Evolutionary conservation across 2,888 invertebrate genomes (phyloP), one percentile per base, ranked within the genome.

Genomic region (Drosophila tanythrix): DNA sequence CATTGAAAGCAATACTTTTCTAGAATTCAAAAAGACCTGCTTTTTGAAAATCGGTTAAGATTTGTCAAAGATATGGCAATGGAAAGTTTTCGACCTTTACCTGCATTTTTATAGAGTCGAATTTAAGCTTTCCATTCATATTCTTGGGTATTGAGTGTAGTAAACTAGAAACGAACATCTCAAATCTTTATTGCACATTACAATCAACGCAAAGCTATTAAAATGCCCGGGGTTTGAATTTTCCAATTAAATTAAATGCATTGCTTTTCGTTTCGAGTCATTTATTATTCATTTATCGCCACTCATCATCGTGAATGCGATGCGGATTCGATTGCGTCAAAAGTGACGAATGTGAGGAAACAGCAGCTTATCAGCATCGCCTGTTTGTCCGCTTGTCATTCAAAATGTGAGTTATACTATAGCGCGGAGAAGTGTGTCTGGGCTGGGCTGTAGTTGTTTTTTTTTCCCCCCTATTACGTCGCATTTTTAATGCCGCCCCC

Each of bases 281-380:
- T 43, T 40, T 67, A 70, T 53, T 70, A 81, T 76, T 82, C 81
- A 88, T 80, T 79, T 76, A 82, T 72, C 66, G 68, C 68, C 71
- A 76, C 62, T 68, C 70, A 79, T 70, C 71, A 70, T 55, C 38
- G 52, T 31, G 64, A 36, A 55, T 69, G 66, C 62, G 65, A 72
- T 68, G 38, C 43, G 21, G n/a, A n/a, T 43, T 62, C 63, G 70
- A 50, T 76, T 63, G 67, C 80, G 73, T 79, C 63, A 60, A 74
- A 68, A 67, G 15, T 86, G 86, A 84, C 83, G 56, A 56, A 38
- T 15, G 46, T 46, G 3, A 25, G 46, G 83, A 74, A 82, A 68
- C 60, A 70, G 69, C 46, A 48, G 25, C 70, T 76, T 83, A 83
- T 74, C 86, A 82, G 50, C 70, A 55, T 72, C 61, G 66, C 38